These are phyloP conservation scores for Muscina levida DNA, from an alignment of 2,888 invertebrate genomes.

Conservation along the genomic window DNA sequence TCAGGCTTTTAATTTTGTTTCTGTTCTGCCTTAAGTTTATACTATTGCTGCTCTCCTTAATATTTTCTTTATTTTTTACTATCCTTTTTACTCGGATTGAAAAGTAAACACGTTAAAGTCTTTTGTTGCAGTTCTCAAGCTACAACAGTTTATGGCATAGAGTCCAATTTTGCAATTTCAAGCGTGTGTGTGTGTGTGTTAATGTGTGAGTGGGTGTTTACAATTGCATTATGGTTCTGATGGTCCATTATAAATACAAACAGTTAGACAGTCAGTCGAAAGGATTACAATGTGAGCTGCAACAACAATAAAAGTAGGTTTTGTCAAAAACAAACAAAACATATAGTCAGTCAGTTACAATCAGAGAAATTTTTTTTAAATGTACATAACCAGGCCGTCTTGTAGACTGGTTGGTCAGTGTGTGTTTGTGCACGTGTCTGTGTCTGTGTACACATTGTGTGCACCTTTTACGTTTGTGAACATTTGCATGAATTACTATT, in stretches of 20 bases:
- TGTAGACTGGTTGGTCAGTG: conserved; percentile 12
- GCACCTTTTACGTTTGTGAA: conserved; percentile 35
- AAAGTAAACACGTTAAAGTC: conserved; percentile 44
- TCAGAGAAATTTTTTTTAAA: too few species aligned
- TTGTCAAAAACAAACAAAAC: conserved; percentile 31
- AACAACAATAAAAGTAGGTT: too few species aligned
- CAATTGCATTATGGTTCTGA: conserved; percentile 19
- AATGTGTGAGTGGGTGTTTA: conserved; percentile 3
- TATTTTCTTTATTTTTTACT: conserved; percentile 15
- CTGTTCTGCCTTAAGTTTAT: background rate
- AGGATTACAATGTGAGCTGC: background rate
- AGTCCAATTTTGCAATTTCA: background rate
- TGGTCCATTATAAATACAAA: conserved; percentile 3
- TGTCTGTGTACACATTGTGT: background rate
- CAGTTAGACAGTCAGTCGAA: background rate
- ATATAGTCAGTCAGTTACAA: conserved; percentile 28
- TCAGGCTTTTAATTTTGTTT: background rate
- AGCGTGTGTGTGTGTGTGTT: background rate
- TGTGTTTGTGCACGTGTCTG: background rate
- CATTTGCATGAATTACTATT: conserved; percentile 60
- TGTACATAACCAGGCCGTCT: too few species aligned
- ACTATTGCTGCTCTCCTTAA: background rate
- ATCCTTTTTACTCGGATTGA: conserved; percentile 21
- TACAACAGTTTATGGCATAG: too few species aligned
- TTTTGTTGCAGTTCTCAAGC: conserved; percentile 19